Conservation (phyloP, 2,113 vertebrate genomes). For the Anguilla rostrata region DNA sequence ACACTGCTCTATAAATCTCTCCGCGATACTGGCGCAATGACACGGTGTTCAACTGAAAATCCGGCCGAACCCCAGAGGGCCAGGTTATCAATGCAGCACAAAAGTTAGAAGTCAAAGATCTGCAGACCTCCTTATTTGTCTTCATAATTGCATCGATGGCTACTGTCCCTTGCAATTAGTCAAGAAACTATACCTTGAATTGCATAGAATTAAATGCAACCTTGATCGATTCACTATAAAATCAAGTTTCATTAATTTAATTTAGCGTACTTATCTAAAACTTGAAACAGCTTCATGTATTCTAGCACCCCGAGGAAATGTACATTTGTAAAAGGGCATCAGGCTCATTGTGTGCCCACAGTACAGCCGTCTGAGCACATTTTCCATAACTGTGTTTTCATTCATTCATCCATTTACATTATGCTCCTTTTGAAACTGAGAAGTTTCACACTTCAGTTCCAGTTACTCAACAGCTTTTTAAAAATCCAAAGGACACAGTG, state of each 20-base stretch:
- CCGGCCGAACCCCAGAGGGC: neutral
- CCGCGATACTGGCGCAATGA: neutral
- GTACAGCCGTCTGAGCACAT: neutral
- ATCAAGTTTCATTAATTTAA: neutral
- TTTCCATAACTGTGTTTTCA: neutral
- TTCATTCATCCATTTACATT: too few species aligned
- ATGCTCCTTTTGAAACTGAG: too few species aligned
- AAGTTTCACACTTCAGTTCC: too few species aligned
- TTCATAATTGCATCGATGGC: too few species aligned
- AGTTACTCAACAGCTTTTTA: neutral
- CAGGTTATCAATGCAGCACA: too few species aligned
- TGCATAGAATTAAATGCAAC: neutral
- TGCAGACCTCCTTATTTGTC: too few species aligned
- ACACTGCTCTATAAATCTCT: neutral
- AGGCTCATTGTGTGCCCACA: neutral
- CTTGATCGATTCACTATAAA: neutral
- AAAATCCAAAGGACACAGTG: neutral
- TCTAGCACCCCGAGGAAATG: neutral
- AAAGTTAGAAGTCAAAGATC: too few species aligned
- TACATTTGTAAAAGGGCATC: neutral
- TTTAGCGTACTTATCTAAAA: too few species aligned
- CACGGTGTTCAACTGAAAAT: neutral
- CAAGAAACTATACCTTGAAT: neutral
- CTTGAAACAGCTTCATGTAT: too few species aligned
- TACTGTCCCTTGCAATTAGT: neutral